Base-by-base conservation (phyloP, 2,888 invertebrate genomes). In the Thecocarcelia acutangulata region DNA sequence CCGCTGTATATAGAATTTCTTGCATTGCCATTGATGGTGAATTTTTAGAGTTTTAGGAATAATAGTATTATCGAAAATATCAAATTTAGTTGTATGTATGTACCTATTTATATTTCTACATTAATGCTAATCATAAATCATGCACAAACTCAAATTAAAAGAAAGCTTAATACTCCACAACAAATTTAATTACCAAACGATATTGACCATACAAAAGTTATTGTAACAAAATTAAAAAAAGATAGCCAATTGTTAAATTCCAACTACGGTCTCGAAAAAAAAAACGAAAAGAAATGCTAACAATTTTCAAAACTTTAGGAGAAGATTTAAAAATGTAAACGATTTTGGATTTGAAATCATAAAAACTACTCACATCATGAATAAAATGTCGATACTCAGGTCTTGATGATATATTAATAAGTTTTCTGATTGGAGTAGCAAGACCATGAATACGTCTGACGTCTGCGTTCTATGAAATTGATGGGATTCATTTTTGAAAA, bases 331-430 rank as follows among this genome's bases (percentile, higher is more conserved):
- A 66, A 46, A 33, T 59, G 56, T 78, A 78, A 72, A 40, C 50
- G 52, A 42, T 48, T 76, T 83, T 73, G 59, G 33, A 48, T 33
- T 61, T 50, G 50, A 76, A 69, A 70, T 15, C 66, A 74, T 70
- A 74, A 87, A 86, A 86, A 88, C 89, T 91, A 91, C 91, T 91
- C 90, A 91, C 91, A 89, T 91, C 91, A 87, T 90, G 90, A 87
- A 91, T 86, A 88, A 90, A 91, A 89, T 91, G 91, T 88, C 91
- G 90, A 87, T 90, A 91, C 90, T 91, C 91, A 87, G 91, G 91
- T 89, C 91, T 90, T 89, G 91, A 90, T 89, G 91, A 90, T 83
- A 91, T 90, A 90, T 91, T 91, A 88, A 89, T 89, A 87, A 91
- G 86, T 90, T 90, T 91, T 90, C 91, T 89, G 87, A 91, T 89